These are phyloP conservation scores for Eudyptes chrysolophus DNA, from an alignment of 2,113 vertebrate species.

Conservation along the genomic window DNA sequence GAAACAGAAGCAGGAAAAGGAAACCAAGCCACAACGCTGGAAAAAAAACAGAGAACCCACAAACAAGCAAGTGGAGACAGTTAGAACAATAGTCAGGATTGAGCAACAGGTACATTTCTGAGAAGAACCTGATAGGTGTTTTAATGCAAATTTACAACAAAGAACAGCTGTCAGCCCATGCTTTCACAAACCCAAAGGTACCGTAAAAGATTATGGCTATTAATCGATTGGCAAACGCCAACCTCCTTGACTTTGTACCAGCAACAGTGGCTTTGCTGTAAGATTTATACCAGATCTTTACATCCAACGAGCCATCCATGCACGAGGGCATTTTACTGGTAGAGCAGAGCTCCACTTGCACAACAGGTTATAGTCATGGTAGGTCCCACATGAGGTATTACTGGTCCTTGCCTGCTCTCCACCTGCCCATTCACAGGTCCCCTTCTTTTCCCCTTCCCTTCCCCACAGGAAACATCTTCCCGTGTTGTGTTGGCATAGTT, in stretches of 20 bases:
- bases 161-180: neutral
- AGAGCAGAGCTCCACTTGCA: neutral
- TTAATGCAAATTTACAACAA: neutral
- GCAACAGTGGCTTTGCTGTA: neutral
- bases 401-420: neutral
- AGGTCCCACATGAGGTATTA: neutral
- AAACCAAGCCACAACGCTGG: accelerated
- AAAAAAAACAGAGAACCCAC: neutral
- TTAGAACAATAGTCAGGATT: neutral
- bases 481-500: no score
- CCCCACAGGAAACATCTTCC: neutral
- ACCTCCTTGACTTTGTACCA: accelerated
- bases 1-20: neutral
- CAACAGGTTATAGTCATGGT: accelerated
- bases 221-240: neutral
- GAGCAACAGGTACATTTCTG: neutral
- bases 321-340: neutral
- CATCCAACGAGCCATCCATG: neutral
- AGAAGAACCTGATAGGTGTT: neutral
- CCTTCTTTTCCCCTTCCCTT: neutral
- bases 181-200: neutral
- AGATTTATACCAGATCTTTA: neutral
- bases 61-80: neutral
- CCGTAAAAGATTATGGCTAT: neutral
- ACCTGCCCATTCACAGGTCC: neutral